Percentiles rank a stretch among this genome's conserved stretches.
Conservation (phyloP, 1,140 invertebrate genomes). For the Saxidomus purpurata region DNA sequence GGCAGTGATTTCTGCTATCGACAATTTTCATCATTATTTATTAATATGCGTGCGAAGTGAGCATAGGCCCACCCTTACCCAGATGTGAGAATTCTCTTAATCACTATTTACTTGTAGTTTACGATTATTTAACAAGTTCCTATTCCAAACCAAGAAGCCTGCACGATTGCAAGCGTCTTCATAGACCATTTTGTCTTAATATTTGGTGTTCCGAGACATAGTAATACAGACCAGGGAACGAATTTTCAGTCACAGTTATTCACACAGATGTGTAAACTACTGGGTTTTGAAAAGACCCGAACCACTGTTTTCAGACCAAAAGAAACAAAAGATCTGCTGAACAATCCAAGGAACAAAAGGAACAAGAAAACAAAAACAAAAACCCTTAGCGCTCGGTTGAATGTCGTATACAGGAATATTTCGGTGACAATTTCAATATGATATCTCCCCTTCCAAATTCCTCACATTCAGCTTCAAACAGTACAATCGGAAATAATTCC, state of each 20-base stretch:
- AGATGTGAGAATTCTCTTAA: conserved; percentile 47
- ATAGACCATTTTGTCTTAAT: conserved; percentile 81
- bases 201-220: conserved; percentile 82
- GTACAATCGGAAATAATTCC: too few relatives aligned
- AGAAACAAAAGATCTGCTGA: too few relatives aligned
- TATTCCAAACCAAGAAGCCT: conserved; percentile 72
- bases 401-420: too few relatives aligned
- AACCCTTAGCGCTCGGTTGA: too few relatives aligned
- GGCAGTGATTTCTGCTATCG: conserved; percentile 45
- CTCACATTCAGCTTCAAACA: too few relatives aligned
- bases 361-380: too few relatives aligned
- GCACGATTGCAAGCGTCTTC: conserved; percentile 80
- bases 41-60: conserved; percentile 44
- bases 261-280: conserved; percentile 52
- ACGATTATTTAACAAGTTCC: conserved; percentile 77
- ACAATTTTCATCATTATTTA: conserved; percentile 51
- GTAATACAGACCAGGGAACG: conserved; percentile 83
- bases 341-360: too few relatives aligned
- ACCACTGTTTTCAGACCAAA: conserved; percentile 68
- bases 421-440: too few relatives aligned
- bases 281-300: conserved; percentile 54
- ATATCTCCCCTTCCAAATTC: too few relatives aligned
- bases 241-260: conserved; percentile 65
- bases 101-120: conserved; percentile 73
- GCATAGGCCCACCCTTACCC: conserved; percentile 24